Evolutionary conservation across 2,888 invertebrate species (phyloP), one percentile per base, ranked within the genome.

Genomic region (Nephrotoma appendiculata): DNA sequence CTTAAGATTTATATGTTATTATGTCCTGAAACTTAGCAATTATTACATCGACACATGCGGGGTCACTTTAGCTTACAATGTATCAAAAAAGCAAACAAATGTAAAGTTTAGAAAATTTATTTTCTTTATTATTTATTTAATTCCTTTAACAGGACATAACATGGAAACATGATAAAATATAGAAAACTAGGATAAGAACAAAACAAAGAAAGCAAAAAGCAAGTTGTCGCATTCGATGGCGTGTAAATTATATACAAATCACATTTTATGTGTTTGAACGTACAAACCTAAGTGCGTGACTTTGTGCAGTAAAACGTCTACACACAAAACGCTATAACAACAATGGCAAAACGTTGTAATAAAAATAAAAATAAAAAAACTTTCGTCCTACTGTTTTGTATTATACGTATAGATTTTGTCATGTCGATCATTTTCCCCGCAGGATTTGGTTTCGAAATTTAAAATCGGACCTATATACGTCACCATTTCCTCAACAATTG

Each of bases 241-340:
- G 84, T 84, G 84, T 42, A 84, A 84, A 84, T 84, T 84, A 84
- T 42, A 42, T 84, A 84, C 84, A 84, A 84, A 84, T 84, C 84
- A 84, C 42, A 84, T 84, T 42, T 83, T 83, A 83, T 83, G n/a
- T 41, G 41, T 83, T 41, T 48, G 48, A 31, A 31, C 31, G 1
- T 3, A 5, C n/a, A 52, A 52, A 71, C 31, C 31, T 31, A 15
- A 6, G 43, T 84, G 84, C 84, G 84, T 84, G 84, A 84, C 84
- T 42, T n/a, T n/a, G 12, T 84, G 42, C 84, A 42, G 31, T 84
- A 42, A 84, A 84, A 84, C 41, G 42, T 84, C 41, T 42, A 84
- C 42, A 41, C 84, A 84, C 42, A 84, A 84, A 57, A 15, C 11
- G 31, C 52, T 6, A 52, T 6, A 52, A 2, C 52, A 44, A 52